Percentiles rank a stretch among this genome's conserved stretches.
These are phyloP conservation scores for Nipponia nippon DNA, from an alignment of 2,113 vertebrate species.

Conservation along the genomic window DNA sequence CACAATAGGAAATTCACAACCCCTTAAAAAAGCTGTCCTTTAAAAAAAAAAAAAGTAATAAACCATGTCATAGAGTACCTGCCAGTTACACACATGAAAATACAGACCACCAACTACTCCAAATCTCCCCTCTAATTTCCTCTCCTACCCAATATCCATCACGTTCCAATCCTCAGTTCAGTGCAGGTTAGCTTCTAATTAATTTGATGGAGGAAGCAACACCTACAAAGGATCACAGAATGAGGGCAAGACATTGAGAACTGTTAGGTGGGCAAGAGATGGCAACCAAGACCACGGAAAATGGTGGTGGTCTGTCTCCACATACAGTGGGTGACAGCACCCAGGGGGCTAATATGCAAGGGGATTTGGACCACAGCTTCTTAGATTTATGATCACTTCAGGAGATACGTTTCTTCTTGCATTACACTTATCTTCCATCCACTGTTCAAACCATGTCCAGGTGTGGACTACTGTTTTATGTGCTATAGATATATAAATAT, in stretches of 20 bases:
- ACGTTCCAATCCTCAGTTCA: not conserved
- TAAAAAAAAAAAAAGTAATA: not conserved
- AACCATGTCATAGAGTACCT: not conserved
- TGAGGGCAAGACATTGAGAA: not conserved
- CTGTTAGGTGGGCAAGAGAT: not conserved
- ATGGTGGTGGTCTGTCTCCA: not conserved
- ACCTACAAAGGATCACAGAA: not conserved
- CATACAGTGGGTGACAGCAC: not conserved
- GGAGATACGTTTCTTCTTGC: not conserved
- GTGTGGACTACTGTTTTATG: not conserved
- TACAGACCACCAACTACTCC: not conserved
- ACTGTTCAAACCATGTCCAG: not conserved
- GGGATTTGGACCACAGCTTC: not conserved
- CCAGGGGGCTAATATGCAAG: not conserved
- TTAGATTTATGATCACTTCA: not conserved
- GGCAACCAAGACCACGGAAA: not conserved
- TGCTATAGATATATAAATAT: not conserved
- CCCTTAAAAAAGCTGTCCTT: not conserved
- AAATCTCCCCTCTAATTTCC: not conserved
- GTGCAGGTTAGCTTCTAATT: not conserved
- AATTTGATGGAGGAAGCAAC: not conserved
- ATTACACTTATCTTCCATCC: not conserved
- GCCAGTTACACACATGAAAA: not conserved
- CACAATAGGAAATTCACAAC: not conserved
- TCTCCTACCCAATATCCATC: not conserved